Base-by-base conservation (phyloP, 2,797 vertebrate genomes). In the Gastrophryne carolinensis region DNA sequence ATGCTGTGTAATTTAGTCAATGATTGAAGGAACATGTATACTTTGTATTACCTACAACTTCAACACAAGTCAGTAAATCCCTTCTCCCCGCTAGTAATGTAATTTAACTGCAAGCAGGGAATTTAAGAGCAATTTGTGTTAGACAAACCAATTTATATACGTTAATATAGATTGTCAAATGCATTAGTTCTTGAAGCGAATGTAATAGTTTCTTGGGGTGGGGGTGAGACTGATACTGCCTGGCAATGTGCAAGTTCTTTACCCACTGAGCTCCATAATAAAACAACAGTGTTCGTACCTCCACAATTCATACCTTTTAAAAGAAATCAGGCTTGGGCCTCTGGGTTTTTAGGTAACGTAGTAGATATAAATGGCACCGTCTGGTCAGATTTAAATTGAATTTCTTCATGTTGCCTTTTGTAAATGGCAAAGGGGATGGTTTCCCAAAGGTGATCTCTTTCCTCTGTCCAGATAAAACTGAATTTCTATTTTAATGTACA, bases 111-210 rank as follows among this genome's bases (percentile, higher is more conserved):
- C 56, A 39, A 74, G 39, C 62, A 66, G 37, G 39, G 61, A 52
- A 74, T 74, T 66, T 49, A 57, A 65, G 65, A 73, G 50, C 72
- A 73, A 56, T 65, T 65, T 65, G 60, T 64, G 61, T 47, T 56
- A 66, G 50, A 66, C 62, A 66, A 50, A 57, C 62, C 62, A 74
- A 74, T 74, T 74, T 74, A 74, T 74, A 66, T 56, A 57, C 44
- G 61, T 56, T 73, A 73, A 27, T 73, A 73, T 62, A 54, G 49
- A 56, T 53, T 44, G 50, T 66, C 47, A 74, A 74, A 66, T 74
- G 35, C 27, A 57, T 57, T 30, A 65, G 57, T 57, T 73, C 49
- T 54, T 64, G 32, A 44, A 64, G 29, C 29, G 60, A 41, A 17
- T 15, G 60, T 63, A 66, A 74, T 74, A 52, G 35, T 27, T 57